Evolutionary conservation across 2,888 invertebrate genomes (phyloP), one percentile per base, ranked within the genome.

Genomic region (Nemoura dubitans): DNA sequence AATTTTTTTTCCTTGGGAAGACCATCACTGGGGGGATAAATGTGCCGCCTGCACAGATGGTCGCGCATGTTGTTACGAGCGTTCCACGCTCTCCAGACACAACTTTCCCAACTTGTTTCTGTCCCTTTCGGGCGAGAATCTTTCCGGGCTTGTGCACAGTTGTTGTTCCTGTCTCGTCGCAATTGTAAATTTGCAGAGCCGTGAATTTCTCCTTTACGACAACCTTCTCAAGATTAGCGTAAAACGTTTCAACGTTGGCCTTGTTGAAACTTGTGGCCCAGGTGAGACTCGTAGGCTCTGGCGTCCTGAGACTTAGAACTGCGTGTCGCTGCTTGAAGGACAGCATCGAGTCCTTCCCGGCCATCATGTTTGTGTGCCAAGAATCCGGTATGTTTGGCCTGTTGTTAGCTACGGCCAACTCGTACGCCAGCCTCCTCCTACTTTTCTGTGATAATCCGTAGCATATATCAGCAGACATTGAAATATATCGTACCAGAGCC

Each of bases 281-380:
- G n/a, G 86, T 27, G 25, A 88, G 78, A 81, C 88, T 88, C 30
- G 86, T 88, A n/a, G 80, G 83, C 82, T 88, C 88, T 26, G 88
- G 85, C n/a, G 81, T 83, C 29, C 87, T 27, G 5, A 88, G 76
- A 59, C 36, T 83, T 16, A 88, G 25, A 26, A 82, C 36, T 6
- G 86, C 81, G 85, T 87, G 30, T 43, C 86, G 59, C 0, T 85
- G 84, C 84, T 80, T 82, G 36, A 88, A 88, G 21, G 76, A 30
- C 21, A 81, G 76, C 7, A 86, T 14, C 87, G 88, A 88, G n/a
- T 88, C 86, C n/a, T 76, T 82, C 7, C 86, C 87, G 10, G 88
- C 87, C 36, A 43, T 85, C 81, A 87, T 30, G 6, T 85, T 83
- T 43, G 80, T 83, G 14, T 87, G n/a, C 88, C 87, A 88, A 29